Base-by-base conservation (phyloP, 2,888 invertebrate genomes). In the Chorisops tibialis region DNA sequence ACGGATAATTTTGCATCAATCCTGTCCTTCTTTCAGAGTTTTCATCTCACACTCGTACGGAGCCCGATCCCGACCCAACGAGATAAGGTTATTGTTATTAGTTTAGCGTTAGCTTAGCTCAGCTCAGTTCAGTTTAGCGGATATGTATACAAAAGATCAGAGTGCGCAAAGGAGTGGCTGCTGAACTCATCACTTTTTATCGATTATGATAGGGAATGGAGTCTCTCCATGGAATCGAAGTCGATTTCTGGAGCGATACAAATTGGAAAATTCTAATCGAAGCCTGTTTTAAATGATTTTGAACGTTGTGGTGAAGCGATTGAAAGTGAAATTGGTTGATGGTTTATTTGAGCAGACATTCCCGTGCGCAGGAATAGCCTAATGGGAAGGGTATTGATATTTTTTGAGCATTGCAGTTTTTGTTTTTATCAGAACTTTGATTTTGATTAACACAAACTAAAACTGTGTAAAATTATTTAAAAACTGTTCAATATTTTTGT, bases 81-180 rank as follows among this genome's bases (percentile, higher is more conserved):
- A 54, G 54, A 54, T 54, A 54, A 45, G 56, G 56, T 43, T 43
- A 56, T 56, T 30, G 45, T 45, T 56, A 56, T 56, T 56, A 56
- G 56, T 56, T 56, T 56, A 56, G 18, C 56, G 30, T 45, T 43
- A 24, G 21, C 21, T 41, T 54, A 19, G 24, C 16, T 19, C 21
- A 47, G n/a, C 47, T 12, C 47, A 4, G 5, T 47, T 47, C 21
- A 16, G 5, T 2, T 19, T 7, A 14, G 39, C 4, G 4, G 4
- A 45, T 30, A 30, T 30, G 1, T 22, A 21, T 22, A 9, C 5
- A 3, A 47, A 9, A n/a, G n/a, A 47, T 47, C 22, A n/a, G 22
- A 47, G 12, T 47, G 19, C 22, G 21, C 22, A n/a, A 1, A 47
- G 21, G 21, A 21, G 22, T 19, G 9, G 47, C 21, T 47, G 47